Percentiles rank a stretch among this genome's conserved stretches.
These are phyloP conservation scores for Catocala fraxini DNA, from an alignment of 2,888 invertebrate species.

Conservation along the genomic window DNA sequence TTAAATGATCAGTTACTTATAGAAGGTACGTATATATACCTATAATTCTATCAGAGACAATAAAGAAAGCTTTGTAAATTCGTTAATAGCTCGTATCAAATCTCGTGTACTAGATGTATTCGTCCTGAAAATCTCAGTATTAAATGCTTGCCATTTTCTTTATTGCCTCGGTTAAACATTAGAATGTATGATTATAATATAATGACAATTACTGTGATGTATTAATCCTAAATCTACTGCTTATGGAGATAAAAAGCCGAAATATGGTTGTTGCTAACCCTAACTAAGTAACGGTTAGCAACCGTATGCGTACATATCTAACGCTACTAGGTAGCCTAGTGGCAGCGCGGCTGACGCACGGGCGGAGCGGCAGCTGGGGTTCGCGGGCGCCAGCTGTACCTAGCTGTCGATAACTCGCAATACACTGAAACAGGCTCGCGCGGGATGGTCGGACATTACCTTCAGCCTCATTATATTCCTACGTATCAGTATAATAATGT, in stretches of 20 bases:
- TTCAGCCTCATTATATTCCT: constrained; percentile 42
- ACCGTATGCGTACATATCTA: constrained; percentile 1
- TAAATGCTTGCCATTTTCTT: constrained; percentile 43
- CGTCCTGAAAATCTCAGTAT: constrained; percentile 13
- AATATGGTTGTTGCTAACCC: constrained; percentile 2
- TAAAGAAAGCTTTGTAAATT: constrained; percentile 50
- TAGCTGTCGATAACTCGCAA: constrained; percentile 47
- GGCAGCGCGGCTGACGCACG: neutral
- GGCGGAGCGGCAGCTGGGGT: neutral
- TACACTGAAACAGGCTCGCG: constrained; percentile 80
- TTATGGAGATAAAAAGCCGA: constrained; percentile 1
- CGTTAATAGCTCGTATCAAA: constrained; percentile 10
- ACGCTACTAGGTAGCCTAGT: neutral
- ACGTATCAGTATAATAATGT: constrained; percentile 11
- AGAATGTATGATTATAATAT: constrained; percentile 37
- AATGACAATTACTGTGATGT: constrained; percentile 42
- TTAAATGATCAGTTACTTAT: constrained; percentile 39
- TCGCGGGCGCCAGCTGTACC: neutral
- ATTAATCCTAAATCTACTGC: constrained; percentile 30
- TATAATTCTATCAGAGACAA: constrained; percentile 54
- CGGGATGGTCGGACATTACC: constrained; percentile 33
- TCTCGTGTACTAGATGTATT: constrained; percentile 9
- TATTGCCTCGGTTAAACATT: constrained; percentile 52
- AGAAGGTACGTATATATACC: constrained; percentile 23
- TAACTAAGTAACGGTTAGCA: constrained; percentile 1